Conservation (phyloP, 2,888 invertebrate species). For the Dichetophora obliterata region DNA sequence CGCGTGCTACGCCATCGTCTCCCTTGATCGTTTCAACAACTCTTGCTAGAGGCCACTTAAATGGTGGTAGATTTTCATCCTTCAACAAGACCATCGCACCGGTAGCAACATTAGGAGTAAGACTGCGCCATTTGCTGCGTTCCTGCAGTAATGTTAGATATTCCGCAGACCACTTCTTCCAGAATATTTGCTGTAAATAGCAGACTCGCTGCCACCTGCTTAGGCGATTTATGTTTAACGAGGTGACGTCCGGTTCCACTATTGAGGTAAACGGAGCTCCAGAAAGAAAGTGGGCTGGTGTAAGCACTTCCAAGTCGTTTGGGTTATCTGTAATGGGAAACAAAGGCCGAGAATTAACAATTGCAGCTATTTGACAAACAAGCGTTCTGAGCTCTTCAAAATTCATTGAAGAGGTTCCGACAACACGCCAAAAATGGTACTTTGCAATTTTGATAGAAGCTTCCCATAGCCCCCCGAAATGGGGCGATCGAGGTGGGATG, state of each 20-base stretch:
- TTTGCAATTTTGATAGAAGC: slow-evolving; percentile 40
- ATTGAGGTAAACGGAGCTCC: slow-evolving; percentile 23
- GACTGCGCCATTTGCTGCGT: slow-evolving; percentile 41
- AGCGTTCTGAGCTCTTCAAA: slow-evolving; percentile 45
- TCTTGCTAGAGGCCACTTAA: too few species aligned
- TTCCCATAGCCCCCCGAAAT: too few species aligned
- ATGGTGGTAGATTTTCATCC: too few species aligned
- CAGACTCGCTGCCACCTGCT: slow-evolving; percentile 45
- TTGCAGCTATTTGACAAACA: slow-evolving; percentile 45
- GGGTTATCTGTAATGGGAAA: slow-evolving; percentile 48
- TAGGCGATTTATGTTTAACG: slow-evolving; percentile 22
- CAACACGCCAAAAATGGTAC: slow-evolving; percentile 33
- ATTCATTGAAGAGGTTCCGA: slow-evolving; percentile 28
- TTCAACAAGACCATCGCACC: too few species aligned
- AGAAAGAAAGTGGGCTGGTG: slow-evolving; percentile 38
- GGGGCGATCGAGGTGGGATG: not conserved
- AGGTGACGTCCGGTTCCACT: slow-evolving; percentile 33
- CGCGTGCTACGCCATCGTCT: slow-evolving; percentile 25
- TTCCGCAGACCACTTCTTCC: slow-evolving; percentile 42
- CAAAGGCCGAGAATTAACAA: slow-evolving; percentile 46
- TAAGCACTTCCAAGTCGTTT: slow-evolving; percentile 43
- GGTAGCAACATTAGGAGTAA: not conserved
- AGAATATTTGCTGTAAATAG: slow-evolving; percentile 43
- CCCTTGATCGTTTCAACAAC: too few species aligned
- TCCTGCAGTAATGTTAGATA: slow-evolving; percentile 44